Base-by-base conservation (phyloP, 2,797 vertebrate genomes). In the Nasua narica region DNA sequence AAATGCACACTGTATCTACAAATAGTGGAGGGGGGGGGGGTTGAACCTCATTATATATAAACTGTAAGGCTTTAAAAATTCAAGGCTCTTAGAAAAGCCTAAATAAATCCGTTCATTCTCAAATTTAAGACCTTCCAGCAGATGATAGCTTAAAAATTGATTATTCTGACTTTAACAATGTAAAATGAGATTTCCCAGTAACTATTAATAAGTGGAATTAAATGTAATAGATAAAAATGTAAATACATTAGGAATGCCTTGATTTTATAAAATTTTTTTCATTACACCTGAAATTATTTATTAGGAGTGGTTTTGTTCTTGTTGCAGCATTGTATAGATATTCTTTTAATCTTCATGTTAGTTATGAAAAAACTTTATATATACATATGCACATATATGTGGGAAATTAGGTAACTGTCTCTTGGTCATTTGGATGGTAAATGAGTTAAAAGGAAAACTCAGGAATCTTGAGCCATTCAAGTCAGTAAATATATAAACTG, bases 81-180 rank as follows among this genome's bases (percentile, higher is more conserved):
- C 77, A 91, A 91, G 27, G 0, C 58, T 90, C 32, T 91, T 56
- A 91, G 92, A 74, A 84, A 97, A 97, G 50, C 48, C 84, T 87
- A 95, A 95, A 58, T 95, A 92, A 96, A 97, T 90, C 84, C 65
- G 96, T 56, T 97, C 52, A 91, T 94, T 94, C 65, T 91, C 46
- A 94, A 89, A 97, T 89, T 92, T 96, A 97, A 97, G 92, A 97
- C 37, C 32, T 96, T 94, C 65, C 23, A 81, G 69, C 13, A 62
- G 43, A 79, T 74, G 56, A 94, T 82, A 96, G 56, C 56, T 95
- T 95, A 96, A 90, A 96, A 94, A 92, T 18, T 62, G n/a, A 78
- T 96, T 92, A 92, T 76, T 90, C 40, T 92, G 46, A 40, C 69
- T 90, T 96, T 90, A 95, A 85, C 70, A 70, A 89, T 79, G 29